Conservation (phyloP, 2,797 vertebrate genomes). For the Pteropus rufus region DNA sequence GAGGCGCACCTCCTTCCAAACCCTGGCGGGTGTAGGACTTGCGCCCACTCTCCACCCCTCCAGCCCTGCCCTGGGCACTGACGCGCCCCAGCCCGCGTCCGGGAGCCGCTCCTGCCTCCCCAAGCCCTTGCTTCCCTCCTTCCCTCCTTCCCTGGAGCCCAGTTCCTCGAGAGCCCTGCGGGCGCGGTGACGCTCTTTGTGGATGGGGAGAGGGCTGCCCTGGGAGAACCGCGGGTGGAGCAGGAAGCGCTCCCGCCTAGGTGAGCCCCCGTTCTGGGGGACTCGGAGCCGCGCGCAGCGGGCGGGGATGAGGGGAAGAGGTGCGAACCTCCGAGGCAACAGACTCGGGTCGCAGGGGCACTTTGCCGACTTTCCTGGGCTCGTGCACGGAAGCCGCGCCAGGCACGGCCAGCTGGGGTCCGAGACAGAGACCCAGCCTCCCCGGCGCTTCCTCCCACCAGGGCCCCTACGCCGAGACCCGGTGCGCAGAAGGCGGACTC, state of each 20-base stretch:
- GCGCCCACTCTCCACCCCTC: not conserved
- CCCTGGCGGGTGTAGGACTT: not conserved
- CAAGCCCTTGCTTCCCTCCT: not conserved
- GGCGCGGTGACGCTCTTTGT: not conserved
- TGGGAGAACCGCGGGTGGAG: not conserved
- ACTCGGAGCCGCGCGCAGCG: not conserved
- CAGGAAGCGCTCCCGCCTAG: not conserved
- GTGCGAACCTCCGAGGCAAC: not conserved
- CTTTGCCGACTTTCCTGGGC: conserved; percentile 57
- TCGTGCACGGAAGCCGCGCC: conserved; percentile 9
- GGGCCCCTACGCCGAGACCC: not conserved
- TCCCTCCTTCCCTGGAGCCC: not conserved
- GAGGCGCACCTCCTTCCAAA: not conserved
- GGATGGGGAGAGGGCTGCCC: not conserved
- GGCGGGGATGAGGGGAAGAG: not conserved
- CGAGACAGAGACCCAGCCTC: not conserved
- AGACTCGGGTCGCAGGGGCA: not conserved
- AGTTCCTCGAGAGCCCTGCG: conserved; percentile 71
- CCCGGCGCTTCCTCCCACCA: not conserved
- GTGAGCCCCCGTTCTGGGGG: not conserved
- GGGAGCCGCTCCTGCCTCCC: not conserved
- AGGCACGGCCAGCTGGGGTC: not conserved
- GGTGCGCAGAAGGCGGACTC: not conserved
- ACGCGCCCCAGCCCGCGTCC: not conserved
- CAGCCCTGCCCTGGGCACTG: not conserved